phyloP scores from a whole-genome alignment of 2,113 vertebrate genomes.

The Apteryx owenii region DNA sequence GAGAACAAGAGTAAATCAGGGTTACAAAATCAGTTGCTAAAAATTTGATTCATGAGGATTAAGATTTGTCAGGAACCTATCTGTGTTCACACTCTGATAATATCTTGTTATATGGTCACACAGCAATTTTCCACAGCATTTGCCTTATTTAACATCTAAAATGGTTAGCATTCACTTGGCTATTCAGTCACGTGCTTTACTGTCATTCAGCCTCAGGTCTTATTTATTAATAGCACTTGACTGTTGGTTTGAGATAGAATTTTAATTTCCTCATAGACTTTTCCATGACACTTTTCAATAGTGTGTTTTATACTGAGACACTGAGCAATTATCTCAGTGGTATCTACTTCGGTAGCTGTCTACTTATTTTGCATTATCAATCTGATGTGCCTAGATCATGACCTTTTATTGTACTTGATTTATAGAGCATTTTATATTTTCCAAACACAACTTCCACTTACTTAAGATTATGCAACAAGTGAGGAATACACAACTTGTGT shows the following conservation, averaged over 20 bases:
- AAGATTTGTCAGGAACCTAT: neutral
- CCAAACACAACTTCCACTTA: neutral
- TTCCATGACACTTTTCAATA: neutral
- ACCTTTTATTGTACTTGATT: neutral
- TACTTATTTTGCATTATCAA: neutral
- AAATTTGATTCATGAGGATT: neutral
- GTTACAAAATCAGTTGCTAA: neutral
- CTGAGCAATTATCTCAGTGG: neutral
- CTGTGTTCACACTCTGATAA: neutral
- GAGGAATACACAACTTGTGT: neutral
- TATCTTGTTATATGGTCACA: neutral
- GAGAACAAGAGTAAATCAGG: neutral
- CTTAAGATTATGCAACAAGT: neutral
- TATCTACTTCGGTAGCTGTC: neutral
- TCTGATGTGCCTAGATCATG: neutral
- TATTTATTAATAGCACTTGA: constrained; percentile 9
- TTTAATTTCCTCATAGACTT: neutral
- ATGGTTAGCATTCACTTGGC: neutral
- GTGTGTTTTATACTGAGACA: neutral
- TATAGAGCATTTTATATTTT: neutral
- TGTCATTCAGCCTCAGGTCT: neutral
- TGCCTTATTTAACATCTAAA: neutral
- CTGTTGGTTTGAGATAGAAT: neutral
- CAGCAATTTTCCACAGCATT: neutral
- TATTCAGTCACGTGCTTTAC: neutral